Evolutionary conservation across 2,113 vertebrate species (phyloP), one percentile per base, ranked within the genome.

Genomic region (Rhegmatorhina hoffmannsi): DNA sequence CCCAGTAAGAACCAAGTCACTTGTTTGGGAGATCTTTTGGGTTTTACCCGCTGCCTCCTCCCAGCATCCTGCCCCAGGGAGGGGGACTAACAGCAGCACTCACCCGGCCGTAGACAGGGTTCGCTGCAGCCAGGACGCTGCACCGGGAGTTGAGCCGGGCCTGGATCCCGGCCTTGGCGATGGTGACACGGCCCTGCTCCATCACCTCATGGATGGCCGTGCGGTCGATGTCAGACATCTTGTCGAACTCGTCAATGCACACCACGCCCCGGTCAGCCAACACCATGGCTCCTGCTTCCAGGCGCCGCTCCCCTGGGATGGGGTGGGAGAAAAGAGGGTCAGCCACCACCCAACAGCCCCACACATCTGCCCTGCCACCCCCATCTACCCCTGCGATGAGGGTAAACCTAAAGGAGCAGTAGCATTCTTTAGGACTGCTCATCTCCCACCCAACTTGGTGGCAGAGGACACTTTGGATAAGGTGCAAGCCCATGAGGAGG

Each of bases 191-290:
- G 3, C 99, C 99, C 97, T 99, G 99, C 96, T 99, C 99, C 99
- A 99, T 99, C 96, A 99, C 99, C 95, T 99, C 99, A 1, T 99
- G 99, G 97, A 99, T 99, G 90, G 99, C 99, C 0, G 99, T 99
- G 73, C 99, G 99, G 95, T 99, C 99, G 64, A 99, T 98, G 94
- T 99, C 99, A 0, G 99, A 99, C 99, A 99, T 99, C 97, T 99
- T 99, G 96, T 99, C 99, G 0, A 99, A 99, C 92, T 99, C 99
- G 6, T 99, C 99, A 1, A 99, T 99, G 96, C 99, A 99, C 17
- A 99, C 99, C 52, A 99, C 99, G 0, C 99, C 99, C 9, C 99
- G 97, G 97, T 99, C 99, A 0, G 98, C 99, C 97, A 99, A 85
- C 60, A 99, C 99, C 99, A 99, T 99, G 96, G 99, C 99, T 2